Evolutionary conservation across 2,888 invertebrate species (phyloP), one percentile per base, ranked within the genome.

Genomic region (Conomelus anceps): DNA sequence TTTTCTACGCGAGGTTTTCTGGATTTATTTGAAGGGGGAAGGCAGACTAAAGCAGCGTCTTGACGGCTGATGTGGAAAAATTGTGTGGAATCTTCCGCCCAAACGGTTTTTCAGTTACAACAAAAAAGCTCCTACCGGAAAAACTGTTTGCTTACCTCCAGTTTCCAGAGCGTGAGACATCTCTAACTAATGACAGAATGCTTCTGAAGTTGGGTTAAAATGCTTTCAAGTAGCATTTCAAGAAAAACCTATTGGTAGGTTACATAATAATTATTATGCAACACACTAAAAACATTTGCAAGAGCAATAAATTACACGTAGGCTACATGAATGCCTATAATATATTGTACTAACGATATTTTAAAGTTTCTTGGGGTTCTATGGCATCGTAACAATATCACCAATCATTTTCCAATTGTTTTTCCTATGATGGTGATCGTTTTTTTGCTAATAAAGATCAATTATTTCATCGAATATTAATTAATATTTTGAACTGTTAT

Each of bases 1-100:
- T 86, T 86, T 23, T 29, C 86, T 86, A 22, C 24, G 86, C 26
- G 24, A 86, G 86, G 86, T 86, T 86, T 86, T 26, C 86, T 86
- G 86, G 86, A 86, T 86, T 86, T 86, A 86, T 86, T 86, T 23
- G 29, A 86, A 29, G 86, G 86, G n/a, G 29, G 29, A 86, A 86
- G 86, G 86, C 22, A 13, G 24, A 22, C 24, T 9, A 86, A 29
- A 86, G 29, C 86, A 86, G 29, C 86, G 29, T 86, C 86, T 86
- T 86, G 86, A 86, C 86, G 86, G 86, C 26, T 86, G 86, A 86
- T 86, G 86, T 86, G 86, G 86, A 86, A 86, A 86, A 86, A 86
- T 86, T 86, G 86, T 86, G 24, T 86, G 24, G 86, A 23, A 86
- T 24, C 24, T 86, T 86, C 86, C 86, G 29, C 86, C 29, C 24